Conservation (phyloP, 2,888 invertebrate species). For the Micropterix aruncella region DNA sequence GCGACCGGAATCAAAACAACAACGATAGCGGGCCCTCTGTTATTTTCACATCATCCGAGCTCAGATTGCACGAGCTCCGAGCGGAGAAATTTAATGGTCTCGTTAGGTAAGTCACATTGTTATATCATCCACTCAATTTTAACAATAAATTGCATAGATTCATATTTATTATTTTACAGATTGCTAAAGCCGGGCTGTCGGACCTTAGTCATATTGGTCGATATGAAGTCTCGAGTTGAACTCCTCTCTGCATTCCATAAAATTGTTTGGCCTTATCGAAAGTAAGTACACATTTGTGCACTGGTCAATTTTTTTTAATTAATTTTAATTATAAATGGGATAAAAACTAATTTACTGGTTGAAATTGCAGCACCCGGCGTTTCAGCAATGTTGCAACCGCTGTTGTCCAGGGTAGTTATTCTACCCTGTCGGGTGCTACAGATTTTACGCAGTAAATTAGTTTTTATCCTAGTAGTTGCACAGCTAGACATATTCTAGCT, state of each 20-base stretch:
- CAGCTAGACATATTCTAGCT: no score
- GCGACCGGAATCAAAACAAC: slow-evolving; percentile 31
- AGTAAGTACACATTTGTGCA: slow-evolving; percentile 50
- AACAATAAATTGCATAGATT: no score
- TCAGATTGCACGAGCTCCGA: slow-evolving; percentile 80
- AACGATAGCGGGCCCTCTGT: slow-evolving; percentile 18
- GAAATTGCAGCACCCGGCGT: no score
- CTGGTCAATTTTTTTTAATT: no score
- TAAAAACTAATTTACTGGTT: no score
- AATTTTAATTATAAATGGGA: no score
- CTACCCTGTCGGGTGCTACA: no score
- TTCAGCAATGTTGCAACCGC: no score
- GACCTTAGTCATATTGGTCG: slow-evolving; percentile 82
- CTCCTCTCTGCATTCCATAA: slow-evolving; percentile 85
- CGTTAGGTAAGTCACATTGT: slow-evolving; percentile 36
- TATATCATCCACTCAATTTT: no score
- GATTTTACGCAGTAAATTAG: no score
- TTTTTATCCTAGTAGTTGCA: no score
- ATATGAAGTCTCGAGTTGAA: slow-evolving; percentile 73
- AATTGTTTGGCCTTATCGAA: slow-evolving; percentile 91
- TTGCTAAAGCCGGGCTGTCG: slow-evolving; percentile 90
- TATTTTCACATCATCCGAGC: slow-evolving; percentile 41
- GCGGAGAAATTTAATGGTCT: slow-evolving; percentile 93
- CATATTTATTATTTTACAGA: slow-evolving; percentile 22
- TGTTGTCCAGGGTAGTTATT: no score